phyloP scores from a whole-genome alignment of 2,113 vertebrate species.

The Parotia lawesii region DNA sequence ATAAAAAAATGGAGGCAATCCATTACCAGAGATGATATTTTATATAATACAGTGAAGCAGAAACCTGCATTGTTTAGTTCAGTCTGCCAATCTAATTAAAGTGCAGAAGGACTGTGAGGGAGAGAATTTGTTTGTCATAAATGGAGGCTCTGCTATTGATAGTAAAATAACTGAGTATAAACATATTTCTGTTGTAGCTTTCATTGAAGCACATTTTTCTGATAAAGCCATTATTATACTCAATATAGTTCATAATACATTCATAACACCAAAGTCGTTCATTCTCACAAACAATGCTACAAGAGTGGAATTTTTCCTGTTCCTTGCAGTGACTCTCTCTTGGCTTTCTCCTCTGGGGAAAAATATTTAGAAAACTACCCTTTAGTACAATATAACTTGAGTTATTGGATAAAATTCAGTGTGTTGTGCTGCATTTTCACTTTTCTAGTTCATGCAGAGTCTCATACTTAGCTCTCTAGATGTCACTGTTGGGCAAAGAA shows the following conservation, averaged over 20 bases:
- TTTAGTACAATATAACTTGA: not conserved
- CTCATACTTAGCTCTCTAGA: not conserved
- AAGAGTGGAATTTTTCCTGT: not conserved
- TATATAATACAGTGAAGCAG: not conserved
- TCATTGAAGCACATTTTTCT: not conserved
- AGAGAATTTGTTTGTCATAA: not conserved
- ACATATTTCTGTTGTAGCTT: not conserved
- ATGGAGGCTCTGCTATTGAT: not conserved
- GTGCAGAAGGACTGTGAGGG: not conserved
- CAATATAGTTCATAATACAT: not conserved
- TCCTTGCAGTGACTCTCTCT: not conserved
- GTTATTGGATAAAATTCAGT: not conserved
- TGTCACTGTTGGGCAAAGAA: not conserved
- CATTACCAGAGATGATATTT: not conserved
- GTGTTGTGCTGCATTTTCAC: not conserved
- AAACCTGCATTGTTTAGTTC: not conserved
- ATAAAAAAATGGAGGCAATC: not conserved
- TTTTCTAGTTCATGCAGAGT: not conserved
- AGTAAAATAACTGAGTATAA: not conserved
- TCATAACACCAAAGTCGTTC: not conserved
- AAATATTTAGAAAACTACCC: not conserved
- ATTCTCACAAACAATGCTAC: not conserved
- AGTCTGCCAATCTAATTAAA: not conserved
- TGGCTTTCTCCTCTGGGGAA: conserved; percentile 21
- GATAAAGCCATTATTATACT: conserved; percentile 8